phyloP scores from a whole-genome alignment of 92 coral and sea anemone species.

The Plumapathes pennacea region DNA sequence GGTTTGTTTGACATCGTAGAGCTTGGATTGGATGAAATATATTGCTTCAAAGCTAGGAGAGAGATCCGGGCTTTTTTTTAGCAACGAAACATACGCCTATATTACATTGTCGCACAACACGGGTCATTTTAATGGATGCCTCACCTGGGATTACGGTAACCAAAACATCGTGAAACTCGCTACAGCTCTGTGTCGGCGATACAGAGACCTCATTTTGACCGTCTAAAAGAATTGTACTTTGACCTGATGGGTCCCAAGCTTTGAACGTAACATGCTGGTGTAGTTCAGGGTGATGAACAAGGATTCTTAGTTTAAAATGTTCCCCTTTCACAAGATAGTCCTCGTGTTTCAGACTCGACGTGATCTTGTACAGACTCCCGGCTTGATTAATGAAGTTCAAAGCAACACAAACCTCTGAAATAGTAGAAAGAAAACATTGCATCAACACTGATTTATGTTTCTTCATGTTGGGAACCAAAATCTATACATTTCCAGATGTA shows the following conservation, averaged over 20 bases:
- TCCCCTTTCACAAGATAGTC: slow-evolving; percentile 32
- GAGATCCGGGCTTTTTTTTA: too few species aligned
- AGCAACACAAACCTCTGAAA: slow-evolving; percentile 39
- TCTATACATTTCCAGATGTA: too few species aligned
- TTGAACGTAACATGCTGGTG: slow-evolving; percentile 34
- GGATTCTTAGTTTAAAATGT: slow-evolving; percentile 26
- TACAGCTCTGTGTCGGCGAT: slow-evolving; percentile 13
- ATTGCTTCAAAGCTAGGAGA: too few species aligned
- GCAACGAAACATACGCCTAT: too few species aligned
- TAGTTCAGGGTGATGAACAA: slow-evolving; percentile 37
- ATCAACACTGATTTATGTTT: too few species aligned
- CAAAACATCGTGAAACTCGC: slow-evolving; percentile 2
- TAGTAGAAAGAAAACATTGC: not conserved
- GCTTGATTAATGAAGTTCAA: slow-evolving; percentile 40
- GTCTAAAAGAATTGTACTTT: slow-evolving; percentile 8
- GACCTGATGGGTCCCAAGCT: slow-evolving; percentile 30
- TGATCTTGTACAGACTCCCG: slow-evolving; percentile 21
- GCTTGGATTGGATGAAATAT: too few species aligned
- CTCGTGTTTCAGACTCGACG: slow-evolving; percentile 28
- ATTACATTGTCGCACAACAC: too few species aligned
- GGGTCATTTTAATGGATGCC: too few species aligned
- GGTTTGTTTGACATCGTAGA: too few species aligned
- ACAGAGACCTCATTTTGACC: slow-evolving; percentile 14
- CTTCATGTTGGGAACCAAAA: too few species aligned
- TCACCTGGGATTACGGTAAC: slow-evolving; percentile 35